Evolutionary conservation across 2,797 vertebrate species (phyloP).

Genomic region (Falco berigora): DNA sequence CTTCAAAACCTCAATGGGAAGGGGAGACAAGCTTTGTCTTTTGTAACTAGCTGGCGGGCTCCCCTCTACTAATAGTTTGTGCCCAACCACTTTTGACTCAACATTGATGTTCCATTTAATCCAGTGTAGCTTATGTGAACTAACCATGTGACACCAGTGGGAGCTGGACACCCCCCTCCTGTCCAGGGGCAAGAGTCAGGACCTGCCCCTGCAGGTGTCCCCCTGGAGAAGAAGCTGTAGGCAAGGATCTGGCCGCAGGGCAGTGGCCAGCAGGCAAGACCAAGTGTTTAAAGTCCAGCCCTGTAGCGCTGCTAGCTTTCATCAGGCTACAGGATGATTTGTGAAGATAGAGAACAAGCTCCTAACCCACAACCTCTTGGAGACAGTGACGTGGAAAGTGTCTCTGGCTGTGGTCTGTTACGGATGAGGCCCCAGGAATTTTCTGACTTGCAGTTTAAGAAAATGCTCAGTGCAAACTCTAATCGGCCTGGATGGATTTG

Average conservation of each 20-base stretch:
- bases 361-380: background rate
- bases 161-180: no score
- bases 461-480: background rate
- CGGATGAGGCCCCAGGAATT: background rate
- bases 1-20: background rate
- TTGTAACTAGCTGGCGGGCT: background rate
- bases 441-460: background rate
- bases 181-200: background rate
- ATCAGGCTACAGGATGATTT: background rate
- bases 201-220: rapidly evolving
- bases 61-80: background rate
- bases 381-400: background rate
- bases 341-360: background rate
- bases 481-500: background rate
- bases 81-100: background rate
- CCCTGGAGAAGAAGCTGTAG: background rate
- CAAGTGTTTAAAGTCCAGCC: background rate
- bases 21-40: background rate
- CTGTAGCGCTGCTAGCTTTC: background rate
- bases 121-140: background rate
- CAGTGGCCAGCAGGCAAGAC: rapidly evolving
- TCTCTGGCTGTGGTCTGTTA: background rate
- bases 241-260: background rate
- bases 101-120: background rate
- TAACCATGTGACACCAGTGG: rapidly evolving